Base-by-base conservation (phyloP, 2,888 invertebrate species). In the Lingula anatina region DNA sequence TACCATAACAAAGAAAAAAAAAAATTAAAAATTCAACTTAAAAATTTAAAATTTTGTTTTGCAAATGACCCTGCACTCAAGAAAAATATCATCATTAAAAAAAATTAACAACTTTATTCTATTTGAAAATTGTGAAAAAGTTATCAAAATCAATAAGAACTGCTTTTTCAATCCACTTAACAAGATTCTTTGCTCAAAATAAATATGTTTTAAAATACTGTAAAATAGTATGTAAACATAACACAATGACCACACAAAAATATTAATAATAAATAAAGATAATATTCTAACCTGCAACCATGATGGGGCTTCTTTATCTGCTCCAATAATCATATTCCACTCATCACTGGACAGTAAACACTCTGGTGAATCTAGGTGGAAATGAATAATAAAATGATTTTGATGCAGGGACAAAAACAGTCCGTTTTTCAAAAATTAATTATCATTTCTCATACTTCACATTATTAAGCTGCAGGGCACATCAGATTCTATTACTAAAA, bases 251-350 rank as follows among this genome's bases (percentile, higher is more conserved):
- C n/a, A n/a, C n/a, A n/a, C n/a, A n/a, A n/a, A n/a, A n/a, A n/a
- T n/a, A n/a, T n/a, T n/a, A n/a, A n/a, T n/a, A n/a, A n/a, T n/a
- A n/a, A n/a, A n/a, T n/a, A n/a, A n/a, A n/a, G n/a, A n/a, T n/a
- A n/a, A n/a, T n/a, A n/a, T 21, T 4, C 31, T 28, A 51, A 68
- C 68, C 64, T 68, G 60, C 1, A 70, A 59, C 70, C 70, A 70
- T 1, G 66, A 63, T 1, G 70, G 70, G 1, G 62, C 51, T 36
- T 65, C 54, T 42, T 52, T 57, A 35, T 55, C 51, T 20, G 60
- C 56, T 2, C 64, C 66, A 4, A 57, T 67, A 7, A 70, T 62
- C 46, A 59, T 51, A 15, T 60, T 55, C 68, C 68, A 70, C 15
- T 68, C 67, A 27, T 61, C 50, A 4, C 48, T 53, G 5, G 68